phyloP scores from a whole-genome alignment of 2,113 vertebrate species.

The Pangasianodon hypophthalmus region DNA sequence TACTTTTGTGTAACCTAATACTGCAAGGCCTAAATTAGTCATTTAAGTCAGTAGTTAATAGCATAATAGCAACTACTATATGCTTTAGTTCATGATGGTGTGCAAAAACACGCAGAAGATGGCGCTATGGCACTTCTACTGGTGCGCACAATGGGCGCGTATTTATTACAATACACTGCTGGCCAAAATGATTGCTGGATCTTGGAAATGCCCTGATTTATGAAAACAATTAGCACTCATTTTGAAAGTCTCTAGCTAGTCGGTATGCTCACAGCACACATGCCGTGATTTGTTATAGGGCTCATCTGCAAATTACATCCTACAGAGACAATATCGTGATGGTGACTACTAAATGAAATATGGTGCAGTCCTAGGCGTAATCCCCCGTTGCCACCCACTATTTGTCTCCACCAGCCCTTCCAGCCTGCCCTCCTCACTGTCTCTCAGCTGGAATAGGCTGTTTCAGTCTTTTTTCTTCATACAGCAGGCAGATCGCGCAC shows the following conservation, averaged over 20 bases:
- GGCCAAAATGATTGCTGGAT: not conserved
- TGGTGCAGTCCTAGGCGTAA: not conserved
- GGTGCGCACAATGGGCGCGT: not conserved
- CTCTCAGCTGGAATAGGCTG: not conserved
- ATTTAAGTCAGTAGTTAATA: not conserved
- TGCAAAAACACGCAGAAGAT: not conserved
- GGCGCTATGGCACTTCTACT: not conserved
- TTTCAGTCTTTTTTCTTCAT: not conserved
- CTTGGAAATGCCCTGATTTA: not conserved
- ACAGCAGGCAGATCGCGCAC: constrained; percentile 5
- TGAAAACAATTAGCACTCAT: not conserved
- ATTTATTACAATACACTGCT: not conserved
- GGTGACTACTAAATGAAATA: not conserved
- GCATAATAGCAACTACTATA: not conserved
- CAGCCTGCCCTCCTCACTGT: not conserved
- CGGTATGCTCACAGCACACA: not conserved
- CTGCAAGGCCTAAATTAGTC: not conserved
- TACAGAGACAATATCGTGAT: not conserved
- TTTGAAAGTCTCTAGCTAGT: not conserved
- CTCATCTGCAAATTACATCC: not conserved
- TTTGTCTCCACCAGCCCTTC: not conserved
- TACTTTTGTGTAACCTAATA: not conserved
- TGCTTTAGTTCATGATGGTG: not conserved
- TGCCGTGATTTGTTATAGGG: not conserved
- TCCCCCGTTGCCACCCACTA: constrained; percentile 24